phyloP scores from a whole-genome alignment of 2,113 vertebrate species.

The Eolophus roseicapilla region DNA sequence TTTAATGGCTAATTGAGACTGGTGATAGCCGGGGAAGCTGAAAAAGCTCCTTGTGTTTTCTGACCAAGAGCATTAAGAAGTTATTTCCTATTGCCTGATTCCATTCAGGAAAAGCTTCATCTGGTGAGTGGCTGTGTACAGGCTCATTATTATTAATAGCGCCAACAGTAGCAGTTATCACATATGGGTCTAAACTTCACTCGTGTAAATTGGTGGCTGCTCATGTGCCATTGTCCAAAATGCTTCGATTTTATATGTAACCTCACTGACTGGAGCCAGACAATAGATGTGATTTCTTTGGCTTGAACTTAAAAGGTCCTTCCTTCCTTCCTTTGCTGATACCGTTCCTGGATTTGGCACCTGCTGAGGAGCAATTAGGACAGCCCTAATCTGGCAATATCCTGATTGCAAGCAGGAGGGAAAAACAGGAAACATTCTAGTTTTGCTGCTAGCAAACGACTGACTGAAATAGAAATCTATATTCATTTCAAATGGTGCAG shows the following conservation, averaged over 20 bases:
- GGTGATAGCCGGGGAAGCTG: not conserved
- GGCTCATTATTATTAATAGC: not conserved
- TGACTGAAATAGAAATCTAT: constrained; percentile 74
- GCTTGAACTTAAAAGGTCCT: constrained; percentile 28
- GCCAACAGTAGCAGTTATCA: not conserved
- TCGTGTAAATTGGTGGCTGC: not conserved
- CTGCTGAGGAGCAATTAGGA: constrained; percentile 77
- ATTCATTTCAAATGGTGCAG: constrained; percentile 59
- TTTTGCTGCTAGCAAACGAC: constrained; percentile 70
- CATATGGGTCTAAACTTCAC: not conserved
- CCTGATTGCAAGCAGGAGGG: constrained; percentile 74
- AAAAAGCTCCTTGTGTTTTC: not conserved
- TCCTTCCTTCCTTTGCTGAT: constrained; percentile 47
- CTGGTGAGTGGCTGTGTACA: not conserved
- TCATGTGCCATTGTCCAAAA: not conserved
- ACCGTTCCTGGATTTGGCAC: constrained; percentile 67
- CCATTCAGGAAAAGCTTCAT: not conserved
- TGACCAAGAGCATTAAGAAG: not conserved
- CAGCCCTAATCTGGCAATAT: constrained; percentile 73
- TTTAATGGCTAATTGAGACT: not conserved
- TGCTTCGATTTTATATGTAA: not conserved
- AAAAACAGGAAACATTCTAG: constrained; percentile 72
- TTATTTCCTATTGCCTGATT: not conserved
- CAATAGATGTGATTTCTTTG: constrained; percentile 58
- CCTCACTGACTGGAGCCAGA: not conserved